Evolutionary conservation across 2,888 invertebrate genomes (phyloP).

Genomic region (Hemicrepidius hirtus): DNA sequence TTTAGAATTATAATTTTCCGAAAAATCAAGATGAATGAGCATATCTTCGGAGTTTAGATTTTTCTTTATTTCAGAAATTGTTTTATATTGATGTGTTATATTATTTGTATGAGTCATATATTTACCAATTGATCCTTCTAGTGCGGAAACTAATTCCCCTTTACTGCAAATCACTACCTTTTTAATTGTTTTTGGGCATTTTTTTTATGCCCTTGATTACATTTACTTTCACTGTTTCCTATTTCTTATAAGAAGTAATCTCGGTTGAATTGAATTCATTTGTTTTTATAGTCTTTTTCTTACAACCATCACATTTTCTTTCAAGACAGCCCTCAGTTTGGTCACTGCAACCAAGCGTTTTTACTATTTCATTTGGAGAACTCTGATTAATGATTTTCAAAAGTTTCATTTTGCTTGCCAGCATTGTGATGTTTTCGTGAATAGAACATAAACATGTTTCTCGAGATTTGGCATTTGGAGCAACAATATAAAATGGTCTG

Average conservation of each 20-base stretch:
- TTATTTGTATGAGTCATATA: slow-evolving; percentile 8
- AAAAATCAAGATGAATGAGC: slow-evolving; percentile 18
- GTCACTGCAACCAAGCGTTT: too few species aligned
- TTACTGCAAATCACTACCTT: neutral
- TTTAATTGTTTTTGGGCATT: neutral
- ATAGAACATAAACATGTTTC: too few species aligned
- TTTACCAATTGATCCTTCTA: neutral
- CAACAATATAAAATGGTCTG: too few species aligned
- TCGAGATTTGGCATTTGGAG: too few species aligned
- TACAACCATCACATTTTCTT: neutral
- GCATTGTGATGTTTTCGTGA: neutral
- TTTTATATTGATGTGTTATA: slow-evolving; percentile 17
- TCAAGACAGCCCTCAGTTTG: neutral
- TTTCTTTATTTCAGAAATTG: neutral
- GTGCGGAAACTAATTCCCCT: neutral
- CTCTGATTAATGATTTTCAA: too few species aligned
- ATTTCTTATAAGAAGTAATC: neutral
- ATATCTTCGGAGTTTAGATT: neutral
- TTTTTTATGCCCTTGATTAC: neutral
- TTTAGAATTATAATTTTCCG: slow-evolving; percentile 28
- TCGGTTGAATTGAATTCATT: neutral
- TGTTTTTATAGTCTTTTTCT: neutral
- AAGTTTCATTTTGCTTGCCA: neutral
- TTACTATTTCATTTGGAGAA: too few species aligned
- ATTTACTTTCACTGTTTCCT: neutral